phyloP scores from a whole-genome alignment of 2,888 invertebrate genomes.

The Pheosia tremula region DNA sequence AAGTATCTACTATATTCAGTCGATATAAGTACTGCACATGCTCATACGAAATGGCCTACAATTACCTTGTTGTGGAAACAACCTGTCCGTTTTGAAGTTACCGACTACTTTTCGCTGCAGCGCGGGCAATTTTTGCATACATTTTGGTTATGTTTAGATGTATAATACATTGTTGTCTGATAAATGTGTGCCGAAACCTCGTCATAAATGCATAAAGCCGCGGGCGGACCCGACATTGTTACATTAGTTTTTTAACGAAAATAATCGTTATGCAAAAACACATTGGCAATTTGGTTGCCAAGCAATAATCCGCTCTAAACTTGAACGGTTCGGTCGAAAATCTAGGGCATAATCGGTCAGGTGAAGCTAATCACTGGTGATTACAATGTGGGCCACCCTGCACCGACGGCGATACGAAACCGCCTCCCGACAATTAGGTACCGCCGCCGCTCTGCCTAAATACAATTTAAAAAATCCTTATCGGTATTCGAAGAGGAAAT shows the following conservation, averaged over 20 bases:
- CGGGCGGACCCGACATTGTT: conserved; percentile 21
- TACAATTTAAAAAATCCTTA: conserved; percentile 24
- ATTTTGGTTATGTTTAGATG: conserved; percentile 20
- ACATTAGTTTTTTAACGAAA: conserved; percentile 35
- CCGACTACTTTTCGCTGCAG: conserved; percentile 2
- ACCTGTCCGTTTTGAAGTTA: conserved; percentile 7
- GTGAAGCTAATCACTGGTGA: conserved; percentile 46
- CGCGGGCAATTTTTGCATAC: conserved; percentile 11
- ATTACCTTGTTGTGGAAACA: conserved; percentile 13
- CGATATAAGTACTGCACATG: conserved; percentile 21
- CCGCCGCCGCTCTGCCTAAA: conserved; percentile 27
- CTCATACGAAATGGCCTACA: conserved; percentile 20
- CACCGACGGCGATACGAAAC: conserved; percentile 27
- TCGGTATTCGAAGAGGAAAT: conserved; percentile 21
- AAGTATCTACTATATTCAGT: conserved; percentile 24
- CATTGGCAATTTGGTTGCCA: conserved; percentile 22
- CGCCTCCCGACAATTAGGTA: conserved; percentile 30
- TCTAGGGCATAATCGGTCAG: conserved; percentile 30
- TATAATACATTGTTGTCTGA: conserved; percentile 25
- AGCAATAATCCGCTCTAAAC: conserved; percentile 33
- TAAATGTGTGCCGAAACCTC: conserved; percentile 20
- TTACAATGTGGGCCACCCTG: conserved; percentile 48
- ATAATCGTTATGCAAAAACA: conserved; percentile 30
- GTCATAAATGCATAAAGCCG: conserved; percentile 24
- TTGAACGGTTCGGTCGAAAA: conserved; percentile 28